phyloP scores from a whole-genome alignment of 2,113 vertebrate species.

The Malurus elegans region DNA sequence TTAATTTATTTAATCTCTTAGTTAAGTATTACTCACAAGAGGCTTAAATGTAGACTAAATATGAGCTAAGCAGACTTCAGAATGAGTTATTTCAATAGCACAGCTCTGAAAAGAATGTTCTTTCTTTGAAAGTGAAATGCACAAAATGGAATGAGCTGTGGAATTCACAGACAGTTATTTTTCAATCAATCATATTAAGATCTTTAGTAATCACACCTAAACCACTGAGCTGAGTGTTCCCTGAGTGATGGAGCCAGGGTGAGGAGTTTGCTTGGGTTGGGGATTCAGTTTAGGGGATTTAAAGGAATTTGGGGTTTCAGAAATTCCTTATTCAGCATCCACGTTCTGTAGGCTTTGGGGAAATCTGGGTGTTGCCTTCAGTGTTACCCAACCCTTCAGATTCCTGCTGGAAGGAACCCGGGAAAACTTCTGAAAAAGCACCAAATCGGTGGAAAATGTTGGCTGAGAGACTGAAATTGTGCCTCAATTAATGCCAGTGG shows the following conservation, averaged over 20 bases:
- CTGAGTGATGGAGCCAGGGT: neutral
- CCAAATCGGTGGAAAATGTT: neutral
- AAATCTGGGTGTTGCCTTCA: fast-evolving
- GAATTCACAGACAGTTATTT: neutral
- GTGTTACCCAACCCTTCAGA: neutral
- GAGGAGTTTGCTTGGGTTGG: neutral
- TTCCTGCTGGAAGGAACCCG: neutral
- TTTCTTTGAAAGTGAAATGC: neutral
- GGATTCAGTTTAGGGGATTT: neutral
- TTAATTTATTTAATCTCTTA: neutral
- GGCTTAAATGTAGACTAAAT: neutral
- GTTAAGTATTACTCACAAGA: neutral
- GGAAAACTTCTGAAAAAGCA: neutral
- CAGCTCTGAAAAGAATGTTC: neutral
- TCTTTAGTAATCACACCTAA: neutral
- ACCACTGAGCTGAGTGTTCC: neutral
- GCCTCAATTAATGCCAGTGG: fast-evolving
- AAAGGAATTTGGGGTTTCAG: neutral
- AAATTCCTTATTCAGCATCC: neutral
- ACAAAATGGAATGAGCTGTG: neutral
- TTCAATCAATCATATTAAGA: neutral
- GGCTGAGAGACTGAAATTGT: neutral
- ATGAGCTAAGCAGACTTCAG: neutral
- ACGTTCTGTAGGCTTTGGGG: neutral
- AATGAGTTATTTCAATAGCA: neutral